Percentiles rank a stretch among this genome's conserved stretches.
Evolutionary conservation across 2,888 invertebrate species (phyloP).

Genomic region (Sclerodermus sp.): DNA sequence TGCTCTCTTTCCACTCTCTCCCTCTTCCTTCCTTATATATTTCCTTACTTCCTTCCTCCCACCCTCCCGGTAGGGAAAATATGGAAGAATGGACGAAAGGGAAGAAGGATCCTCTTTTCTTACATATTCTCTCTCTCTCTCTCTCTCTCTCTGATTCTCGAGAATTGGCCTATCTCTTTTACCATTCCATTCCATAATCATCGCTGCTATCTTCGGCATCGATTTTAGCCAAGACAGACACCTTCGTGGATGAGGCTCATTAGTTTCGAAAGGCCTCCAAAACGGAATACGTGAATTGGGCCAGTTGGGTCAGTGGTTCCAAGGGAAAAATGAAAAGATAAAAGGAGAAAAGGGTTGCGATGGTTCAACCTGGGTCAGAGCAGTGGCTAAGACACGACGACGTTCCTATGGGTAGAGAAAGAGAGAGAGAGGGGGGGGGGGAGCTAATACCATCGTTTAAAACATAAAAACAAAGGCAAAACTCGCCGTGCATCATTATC

Average conservation of each 20-base stretch:
- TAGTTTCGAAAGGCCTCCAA: too few species aligned
- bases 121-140: conserved; percentile 17
- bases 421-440: conserved; percentile 9
- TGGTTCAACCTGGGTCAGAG: conserved; percentile 17
- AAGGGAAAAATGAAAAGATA: conserved; percentile 11
- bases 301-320: too few species aligned
- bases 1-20: conserved; percentile 22
- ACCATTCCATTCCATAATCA: conserved; percentile 11
- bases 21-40: conserved; percentile 8
- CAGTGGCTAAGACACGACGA: too few species aligned
- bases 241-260: conserved; percentile 15
- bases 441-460: conserved; percentile 53
- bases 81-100: too few species aligned
- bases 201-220: conserved; percentile 25
- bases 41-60: conserved; percentile 11
- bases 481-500: conserved; percentile 23
- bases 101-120: too few species aligned
- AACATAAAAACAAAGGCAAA: conserved; percentile 48
- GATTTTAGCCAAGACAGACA: conserved; percentile 19
- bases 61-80: conserved; percentile 8
- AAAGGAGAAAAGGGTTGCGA: conserved; percentile 7
- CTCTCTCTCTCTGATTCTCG: conserved; percentile 6
- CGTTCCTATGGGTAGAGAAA: conserved; percentile 8
- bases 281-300: conserved; percentile 5
- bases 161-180: too few species aligned